Base-by-base conservation (phyloP, 2,888 invertebrate species). In the Lycia hirtaria region DNA sequence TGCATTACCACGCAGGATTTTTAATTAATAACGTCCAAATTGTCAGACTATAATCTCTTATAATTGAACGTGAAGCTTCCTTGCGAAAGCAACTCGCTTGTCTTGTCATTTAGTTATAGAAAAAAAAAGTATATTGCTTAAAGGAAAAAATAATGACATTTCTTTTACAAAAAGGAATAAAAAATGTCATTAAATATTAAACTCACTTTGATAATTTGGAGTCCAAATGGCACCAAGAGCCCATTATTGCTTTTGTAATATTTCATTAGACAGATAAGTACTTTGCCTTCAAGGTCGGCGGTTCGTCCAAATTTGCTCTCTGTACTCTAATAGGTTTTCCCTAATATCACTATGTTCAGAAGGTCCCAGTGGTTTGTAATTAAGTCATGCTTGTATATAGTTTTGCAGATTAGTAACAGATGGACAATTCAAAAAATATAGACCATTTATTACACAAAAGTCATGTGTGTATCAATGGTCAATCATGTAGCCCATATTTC, bases 311-410 rank as follows among this genome's bases (percentile, higher is more conserved):
- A 44, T 30, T 44, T 44, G 30, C 44, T 30, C 15, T 44, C 20
- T 7, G 9, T 10, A 20, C 44, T 44, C 19, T 30, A 44, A 44
- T 44, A 26, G n/a, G n/a, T n/a, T n/a, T 35, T 33, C 10, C 10
- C 15, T 40, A 32, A n/a, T 30, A 40, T 30, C 14, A 12, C 50
- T n/a, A 32, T 26, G 15, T 40, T 32, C 14, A 28, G 12, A 26
- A 14, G 35, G 35, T 22, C 53, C 12, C 14, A 53, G 38, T 37
- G 53, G 38, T 38, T 45, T 38, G 37, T 53, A 53, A 52, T 44
- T 37, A 52, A 44, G 44, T 44, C 37, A 37, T 32, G 38, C 37
- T 45, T 9, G 44, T 22, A 44, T n/a, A 19, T 30, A 12, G 17
- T 28, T 30, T 24, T 10, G 24, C 24, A 12, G 30, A 30, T 3